These are phyloP conservation scores for Acanthosepion esculentum DNA, from an alignment of 2,888 invertebrate genomes.

Conservation along the genomic window DNA sequence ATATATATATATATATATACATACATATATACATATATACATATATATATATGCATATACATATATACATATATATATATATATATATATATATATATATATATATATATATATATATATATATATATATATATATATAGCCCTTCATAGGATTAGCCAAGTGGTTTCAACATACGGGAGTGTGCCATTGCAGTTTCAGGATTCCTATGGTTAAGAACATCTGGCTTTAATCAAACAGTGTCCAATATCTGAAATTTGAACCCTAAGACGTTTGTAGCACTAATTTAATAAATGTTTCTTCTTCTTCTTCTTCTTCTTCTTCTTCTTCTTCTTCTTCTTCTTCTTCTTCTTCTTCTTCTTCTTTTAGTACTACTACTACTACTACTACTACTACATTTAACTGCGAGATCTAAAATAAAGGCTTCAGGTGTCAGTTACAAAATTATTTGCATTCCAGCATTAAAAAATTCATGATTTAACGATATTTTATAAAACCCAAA, in stretches of 20 bases:
- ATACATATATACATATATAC: too few species aligned
- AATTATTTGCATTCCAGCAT: constrained; percentile 9
- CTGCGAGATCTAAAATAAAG: not conserved
- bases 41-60: not conserved
- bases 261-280: not conserved
- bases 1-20: too few species aligned
- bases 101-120: not conserved
- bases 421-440: not conserved
- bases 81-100: not conserved
- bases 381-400: not conserved
- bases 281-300: not conserved
- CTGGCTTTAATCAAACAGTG: not conserved
- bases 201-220: not conserved
- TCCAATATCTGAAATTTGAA: not conserved
- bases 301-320: not conserved
- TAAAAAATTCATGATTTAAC: not conserved
- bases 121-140: not conserved
- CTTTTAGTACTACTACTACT: not conserved
- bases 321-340: not conserved
- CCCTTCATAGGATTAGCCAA: not conserved
- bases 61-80: too few species aligned
- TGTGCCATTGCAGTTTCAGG: not conserved
- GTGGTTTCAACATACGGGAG: not conserved
- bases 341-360: too few species aligned
- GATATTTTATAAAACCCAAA: not conserved